These are phyloP conservation scores for Sparus aurata DNA, from an alignment of 2,797 vertebrate species.

Conservation along the genomic window DNA sequence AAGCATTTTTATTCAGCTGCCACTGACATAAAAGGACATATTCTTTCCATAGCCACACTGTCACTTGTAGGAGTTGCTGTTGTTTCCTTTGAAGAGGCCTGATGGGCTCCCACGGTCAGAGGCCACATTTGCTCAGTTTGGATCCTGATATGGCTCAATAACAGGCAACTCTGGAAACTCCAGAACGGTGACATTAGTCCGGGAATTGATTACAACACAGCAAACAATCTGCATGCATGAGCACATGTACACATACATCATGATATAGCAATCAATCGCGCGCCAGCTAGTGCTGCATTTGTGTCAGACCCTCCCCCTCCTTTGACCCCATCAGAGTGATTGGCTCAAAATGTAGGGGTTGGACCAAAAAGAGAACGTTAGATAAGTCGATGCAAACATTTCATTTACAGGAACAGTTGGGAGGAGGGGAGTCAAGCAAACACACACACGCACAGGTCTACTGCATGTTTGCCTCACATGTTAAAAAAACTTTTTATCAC, in stretches of 20 bases:
- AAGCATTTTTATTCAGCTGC: not conserved
- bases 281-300: not conserved
- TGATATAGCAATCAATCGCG: not conserved
- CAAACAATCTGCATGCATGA: not conserved
- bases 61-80: not conserved
- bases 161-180: constrained; percentile 51
- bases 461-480: not conserved
- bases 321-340: too few relatives aligned
- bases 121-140: constrained; percentile 32
- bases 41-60: not conserved
- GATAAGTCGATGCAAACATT: not conserved
- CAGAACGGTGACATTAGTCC: constrained; percentile 12
- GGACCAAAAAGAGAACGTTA: too few relatives aligned
- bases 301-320: not conserved
- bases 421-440: not conserved
- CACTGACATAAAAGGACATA: not conserved
- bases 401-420: not conserved
- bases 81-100: not conserved
- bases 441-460: not conserved
- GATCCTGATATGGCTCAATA: constrained; percentile 30
- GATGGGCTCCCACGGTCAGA: not conserved
- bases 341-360: too few relatives aligned
- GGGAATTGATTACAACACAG: constrained; percentile 41
- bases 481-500: not conserved
- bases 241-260: constrained; percentile 8